A percentile compares a stretch with the other conserved stretches of the same genome.
phyloP scores from a whole-genome alignment of 2,797 vertebrate species.

The Limnodromus scolopaceus region DNA sequence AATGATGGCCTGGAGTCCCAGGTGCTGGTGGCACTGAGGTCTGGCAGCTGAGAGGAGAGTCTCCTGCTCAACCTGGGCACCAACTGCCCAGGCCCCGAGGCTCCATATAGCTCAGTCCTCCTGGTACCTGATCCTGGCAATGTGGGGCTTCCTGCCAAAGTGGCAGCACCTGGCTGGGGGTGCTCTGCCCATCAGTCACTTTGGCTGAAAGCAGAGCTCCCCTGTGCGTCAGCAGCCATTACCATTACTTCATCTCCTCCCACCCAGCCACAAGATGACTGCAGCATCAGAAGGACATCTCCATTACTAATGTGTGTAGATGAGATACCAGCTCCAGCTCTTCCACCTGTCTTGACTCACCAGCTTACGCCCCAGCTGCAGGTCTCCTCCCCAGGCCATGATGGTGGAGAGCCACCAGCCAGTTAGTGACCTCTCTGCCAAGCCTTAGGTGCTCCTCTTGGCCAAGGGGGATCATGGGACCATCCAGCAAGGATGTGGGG shows the following conservation, averaged over 20 bases:
- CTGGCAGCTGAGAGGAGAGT: background rate
- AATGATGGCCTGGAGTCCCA: background rate
- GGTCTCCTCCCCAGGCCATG: background rate
- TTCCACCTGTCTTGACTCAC: background rate
- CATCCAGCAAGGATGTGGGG: background rate
- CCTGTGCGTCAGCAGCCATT: background rate
- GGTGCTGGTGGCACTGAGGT: background rate
- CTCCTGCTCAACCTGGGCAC: background rate
- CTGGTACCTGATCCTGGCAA: background rate
- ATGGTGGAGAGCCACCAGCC: background rate
- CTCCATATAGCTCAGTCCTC: background rate
- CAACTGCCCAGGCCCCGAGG: background rate
- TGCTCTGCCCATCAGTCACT: accelerated
- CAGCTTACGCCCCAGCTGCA: background rate
- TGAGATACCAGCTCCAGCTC: background rate
- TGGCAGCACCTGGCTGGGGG: accelerated
- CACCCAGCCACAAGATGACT: background rate
- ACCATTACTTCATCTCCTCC: background rate
- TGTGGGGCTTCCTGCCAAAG: background rate
- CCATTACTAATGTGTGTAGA: background rate
- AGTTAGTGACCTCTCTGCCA: background rate
- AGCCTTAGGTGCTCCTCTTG: background rate
- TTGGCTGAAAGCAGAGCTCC: background rate
- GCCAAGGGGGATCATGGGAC: background rate
- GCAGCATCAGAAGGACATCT: background rate